These are phyloP conservation scores for Egretta garzetta DNA, from an alignment of 2,113 vertebrate genomes.

Conservation along the genomic window DNA sequence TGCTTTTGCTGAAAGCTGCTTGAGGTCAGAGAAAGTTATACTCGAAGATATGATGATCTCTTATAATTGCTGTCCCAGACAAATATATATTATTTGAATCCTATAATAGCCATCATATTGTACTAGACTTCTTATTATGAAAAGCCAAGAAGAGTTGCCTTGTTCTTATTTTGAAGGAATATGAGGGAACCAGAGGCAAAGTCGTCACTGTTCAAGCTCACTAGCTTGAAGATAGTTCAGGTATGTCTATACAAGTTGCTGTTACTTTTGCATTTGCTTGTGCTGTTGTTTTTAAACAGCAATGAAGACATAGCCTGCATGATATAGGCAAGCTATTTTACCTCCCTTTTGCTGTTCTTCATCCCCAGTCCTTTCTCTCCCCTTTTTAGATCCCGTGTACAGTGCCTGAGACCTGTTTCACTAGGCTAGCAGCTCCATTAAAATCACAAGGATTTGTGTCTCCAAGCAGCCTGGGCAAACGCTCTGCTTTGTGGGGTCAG, in stretches of 20 bases:
- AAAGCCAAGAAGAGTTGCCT: not conserved
- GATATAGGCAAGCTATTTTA: not conserved
- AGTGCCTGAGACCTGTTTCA: not conserved
- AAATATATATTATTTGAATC: not conserved
- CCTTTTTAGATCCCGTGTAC: fast-evolving
- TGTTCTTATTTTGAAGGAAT: not conserved
- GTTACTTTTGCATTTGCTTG: not conserved
- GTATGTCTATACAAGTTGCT: not conserved
- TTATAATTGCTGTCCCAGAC: not conserved
- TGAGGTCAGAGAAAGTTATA: not conserved
- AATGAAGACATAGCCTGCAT: not conserved
- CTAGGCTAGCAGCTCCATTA: not conserved
- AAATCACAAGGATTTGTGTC: not conserved
- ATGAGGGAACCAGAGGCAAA: not conserved
- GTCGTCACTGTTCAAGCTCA: not conserved
- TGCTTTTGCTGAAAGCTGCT: not conserved
- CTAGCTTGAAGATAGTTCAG: not conserved
- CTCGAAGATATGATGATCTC: not conserved
- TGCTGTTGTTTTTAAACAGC: not conserved
- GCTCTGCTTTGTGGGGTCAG: not conserved
- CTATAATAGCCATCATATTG: not conserved
- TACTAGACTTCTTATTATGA: not conserved
- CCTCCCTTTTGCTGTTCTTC: not conserved
- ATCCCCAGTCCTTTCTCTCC: not conserved
- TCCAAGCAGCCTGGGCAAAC: not conserved